A percentile compares a stretch with the other conserved stretches of the same genome.
Conservation (phyloP, 1,140 invertebrate species). For the Atta cephalotes region DNA sequence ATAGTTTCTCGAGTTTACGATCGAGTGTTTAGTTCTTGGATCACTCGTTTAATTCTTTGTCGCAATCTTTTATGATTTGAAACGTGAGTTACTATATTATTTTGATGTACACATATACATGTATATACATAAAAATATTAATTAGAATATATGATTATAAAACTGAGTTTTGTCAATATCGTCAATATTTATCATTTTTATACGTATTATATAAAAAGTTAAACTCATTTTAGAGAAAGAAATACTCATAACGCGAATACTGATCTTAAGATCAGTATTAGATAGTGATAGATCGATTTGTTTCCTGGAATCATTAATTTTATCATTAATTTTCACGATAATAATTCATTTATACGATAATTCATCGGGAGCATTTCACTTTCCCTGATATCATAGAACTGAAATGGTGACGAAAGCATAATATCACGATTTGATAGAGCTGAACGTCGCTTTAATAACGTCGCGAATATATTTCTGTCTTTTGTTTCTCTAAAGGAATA, state of each 20-base stretch:
- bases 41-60: slow-evolving; percentile 5
- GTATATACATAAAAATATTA: not conserved
- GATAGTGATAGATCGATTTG: slow-evolving; percentile 73
- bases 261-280: slow-evolving; percentile 55
- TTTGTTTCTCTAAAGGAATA: not conserved
- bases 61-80: not conserved
- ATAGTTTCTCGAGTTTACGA: slow-evolving; percentile 57
- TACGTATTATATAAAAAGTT: not conserved
- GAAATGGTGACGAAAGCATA: slow-evolving; percentile 10
- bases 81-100: not conserved
- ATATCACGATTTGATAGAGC: slow-evolving; percentile 20
- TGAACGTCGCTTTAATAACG: slow-evolving; percentile 6
- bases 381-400: slow-evolving; percentile 36
- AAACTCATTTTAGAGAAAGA: slow-evolving; percentile 29
- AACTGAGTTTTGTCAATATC: not conserved
- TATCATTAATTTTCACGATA: slow-evolving; percentile 65
- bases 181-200: not conserved
- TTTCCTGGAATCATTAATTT: slow-evolving; percentile 62
- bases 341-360: slow-evolving; percentile 68
- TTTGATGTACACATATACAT: not conserved
- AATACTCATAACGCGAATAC: slow-evolving; percentile 17
- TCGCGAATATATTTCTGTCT: slow-evolving; percentile 41
- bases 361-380: slow-evolving; percentile 60
- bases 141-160: not conserved
- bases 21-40: not conserved